Evolutionary conservation across 2,888 invertebrate genomes (phyloP), one percentile per base, ranked within the genome.

Genomic region (Polyommatus iphigenia): DNA sequence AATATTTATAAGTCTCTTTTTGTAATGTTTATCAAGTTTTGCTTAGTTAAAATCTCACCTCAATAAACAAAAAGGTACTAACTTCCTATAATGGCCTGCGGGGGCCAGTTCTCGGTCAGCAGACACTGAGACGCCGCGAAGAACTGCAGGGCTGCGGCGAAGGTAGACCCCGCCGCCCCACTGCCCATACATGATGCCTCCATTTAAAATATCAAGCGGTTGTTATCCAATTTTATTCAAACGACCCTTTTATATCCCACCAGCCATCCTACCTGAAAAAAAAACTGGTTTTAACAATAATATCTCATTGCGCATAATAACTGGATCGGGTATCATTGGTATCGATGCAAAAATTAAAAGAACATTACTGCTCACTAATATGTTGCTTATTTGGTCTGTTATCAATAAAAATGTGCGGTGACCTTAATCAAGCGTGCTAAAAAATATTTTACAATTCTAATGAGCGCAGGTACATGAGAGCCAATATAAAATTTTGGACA

Each of bases 111-210:
- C 79, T 91, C 91, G 2, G 81, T 78, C 73, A 93, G 81, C 76
- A 90, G 81, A 71, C 91, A 91, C 82, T 91, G 91, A 8, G 91
- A 83, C 1, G 90, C 87, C 1, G 90, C 90, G 81, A 92, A 90
- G 85, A 90, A 92, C 78, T 90, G 89, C 77, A 93, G 82, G 32
- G 92, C 89, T 0, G 91, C 89, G 0, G 88, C 81, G 54, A 91
- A 79, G 1, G 87, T 80, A 2, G 84, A 80, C 0, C 86, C 86
- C 41, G 84, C 84, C 2, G 84, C 81, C 2, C 86, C 83, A 1
- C 81, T 81, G 54, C 82, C 82, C 29, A 81, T 78, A 57, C 82
- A 82, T 77, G 81, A 54, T n/a, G 71, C 57, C 20, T 78, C 77
- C 77, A 79, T 78, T 62, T 18, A 29, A 29, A 15, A 24, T 67